Evolutionary conservation across 2,113 vertebrate genomes (phyloP), one percentile per base, ranked within the genome.

Genomic region (Chaenocephalus aceratus): DNA sequence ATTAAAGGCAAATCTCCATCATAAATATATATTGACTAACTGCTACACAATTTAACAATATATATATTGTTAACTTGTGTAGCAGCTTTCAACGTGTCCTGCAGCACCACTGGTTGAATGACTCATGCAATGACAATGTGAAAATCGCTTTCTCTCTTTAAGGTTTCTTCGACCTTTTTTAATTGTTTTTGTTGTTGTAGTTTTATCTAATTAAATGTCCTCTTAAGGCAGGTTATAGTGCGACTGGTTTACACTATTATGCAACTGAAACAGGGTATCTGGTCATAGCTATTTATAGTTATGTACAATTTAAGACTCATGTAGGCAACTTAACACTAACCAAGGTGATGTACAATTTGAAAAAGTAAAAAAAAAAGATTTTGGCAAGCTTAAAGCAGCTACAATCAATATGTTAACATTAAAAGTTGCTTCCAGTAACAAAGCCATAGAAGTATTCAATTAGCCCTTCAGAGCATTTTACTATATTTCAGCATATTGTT

Each of bases 191-290:
- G 30, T 30, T 30, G 30, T 67, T 67, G 14, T n/a, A 34, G 10
- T 71, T 76, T 58, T 36, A 64, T 77, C 0, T 54, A 46, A 52
- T 61, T 41, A 77, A 46, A 53, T 60, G 68, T 76, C 59, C 30
- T 64, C 65, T 44, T 21, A 26, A 15, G 49, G 48, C 52, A 49
- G 56, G 12, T 48, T 57, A 46, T 36, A 6, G 6, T 36, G 36
- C n/a, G 34, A 8, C 34, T 23, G n/a, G 58, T 82, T 85, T 61
- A 76, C 68, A 76, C 49, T 67, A 0, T 68, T 21, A 68, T 79
- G 11, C 8, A 52, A 0, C 18, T 21, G 34, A 46, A 76, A 59
- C 18, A 41, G 18, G 21, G 16, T 41, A 41, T 41, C 34, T 53
- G 52, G 1, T 18, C 4, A 51, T 63, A 10, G 64, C 16, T 2